Base-by-base conservation (phyloP, 2,888 invertebrate species). In the Aleiodes testaceus region DNA sequence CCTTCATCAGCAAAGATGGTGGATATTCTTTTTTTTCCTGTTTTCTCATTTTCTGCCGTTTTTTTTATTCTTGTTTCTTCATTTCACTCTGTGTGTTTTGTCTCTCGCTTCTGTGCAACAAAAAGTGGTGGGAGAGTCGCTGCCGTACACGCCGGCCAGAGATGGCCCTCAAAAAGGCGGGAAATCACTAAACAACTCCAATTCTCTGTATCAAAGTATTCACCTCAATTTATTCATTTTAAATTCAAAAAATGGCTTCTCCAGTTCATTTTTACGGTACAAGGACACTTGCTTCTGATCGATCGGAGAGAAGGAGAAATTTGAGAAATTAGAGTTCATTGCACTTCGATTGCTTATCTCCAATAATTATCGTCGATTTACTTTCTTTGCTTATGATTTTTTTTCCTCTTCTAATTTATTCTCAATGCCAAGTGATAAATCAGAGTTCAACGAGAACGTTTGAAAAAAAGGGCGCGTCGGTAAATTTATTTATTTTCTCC, bases 1-100 rank as follows among this genome's bases (percentile, higher is more conserved):
- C 84, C 84, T 87, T 85, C 84, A 79, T 79, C 79, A 81, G 80
- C 83, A 85, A 85, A 85, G 81, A 85, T 85, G 85, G 84, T 81
- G 82, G 84, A 80, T 82, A 80, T 83, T 75, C 69, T 76, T 75
- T 77, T 66, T 72, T 72, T 73, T 73, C 70, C 61, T 65, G 66
- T 64, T 79, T 78, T 80, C 79, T 79, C 73, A 66, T 20, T 66
- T 26, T 45, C 63, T 82, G 79, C 3, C 2, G 81, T 73, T 63
- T 66, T 74, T 72, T 70, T 74, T 71, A 66, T 70, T 72, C 26
- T 26, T 26, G 5, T 26, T 44, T 26, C 9, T 53, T 80, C 78
- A 78, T 78, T 79, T 73, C 70, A 76, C 75, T 69, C 63, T 69
- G 66, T 64, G 66, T 71, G 3, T 26, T 26, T 69, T 72, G 64